Evolutionary conservation across 2,113 vertebrate species (phyloP).

Genomic region (Herpetotheres cachinnans): DNA sequence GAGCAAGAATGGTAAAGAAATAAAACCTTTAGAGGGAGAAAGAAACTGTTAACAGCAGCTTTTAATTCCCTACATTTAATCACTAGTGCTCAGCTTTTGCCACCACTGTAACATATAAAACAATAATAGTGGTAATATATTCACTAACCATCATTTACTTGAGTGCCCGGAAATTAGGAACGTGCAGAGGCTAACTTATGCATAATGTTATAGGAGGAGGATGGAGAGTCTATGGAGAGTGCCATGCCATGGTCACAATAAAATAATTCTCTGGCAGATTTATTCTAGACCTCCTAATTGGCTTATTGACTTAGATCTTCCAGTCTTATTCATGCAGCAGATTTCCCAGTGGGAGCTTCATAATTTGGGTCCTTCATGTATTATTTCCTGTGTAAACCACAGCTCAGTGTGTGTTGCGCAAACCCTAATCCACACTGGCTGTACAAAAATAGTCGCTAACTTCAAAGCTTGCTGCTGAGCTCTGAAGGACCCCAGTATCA

Average conservation of each 20-base stretch:
- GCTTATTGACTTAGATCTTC: neutral
- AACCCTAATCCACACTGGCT: neutral
- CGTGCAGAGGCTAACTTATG: neutral
- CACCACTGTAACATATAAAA: neutral
- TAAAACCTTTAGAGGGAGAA: neutral
- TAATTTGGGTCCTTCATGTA: neutral
- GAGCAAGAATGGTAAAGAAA: neutral
- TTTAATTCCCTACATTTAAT: conserved; percentile 10
- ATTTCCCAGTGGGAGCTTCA: neutral
- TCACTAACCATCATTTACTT: neutral
- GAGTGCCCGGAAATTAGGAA: neutral
- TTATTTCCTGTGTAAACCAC: neutral
- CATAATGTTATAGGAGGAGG: neutral
- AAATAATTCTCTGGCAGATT: neutral
- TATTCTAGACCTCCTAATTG: neutral
- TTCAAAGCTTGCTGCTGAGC: neutral
- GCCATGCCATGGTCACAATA: fast-evolving
- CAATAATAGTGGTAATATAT: neutral
- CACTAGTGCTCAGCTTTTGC: neutral
- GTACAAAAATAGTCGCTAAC: too few species aligned
- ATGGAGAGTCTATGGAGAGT: neutral
- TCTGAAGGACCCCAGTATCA: neutral
- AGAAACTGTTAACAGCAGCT: neutral
- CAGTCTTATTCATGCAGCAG: neutral
- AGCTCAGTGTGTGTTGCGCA: neutral